Evolutionary conservation across 2,113 vertebrate genomes (phyloP).

Genomic region (Etheostoma cragini): DNA sequence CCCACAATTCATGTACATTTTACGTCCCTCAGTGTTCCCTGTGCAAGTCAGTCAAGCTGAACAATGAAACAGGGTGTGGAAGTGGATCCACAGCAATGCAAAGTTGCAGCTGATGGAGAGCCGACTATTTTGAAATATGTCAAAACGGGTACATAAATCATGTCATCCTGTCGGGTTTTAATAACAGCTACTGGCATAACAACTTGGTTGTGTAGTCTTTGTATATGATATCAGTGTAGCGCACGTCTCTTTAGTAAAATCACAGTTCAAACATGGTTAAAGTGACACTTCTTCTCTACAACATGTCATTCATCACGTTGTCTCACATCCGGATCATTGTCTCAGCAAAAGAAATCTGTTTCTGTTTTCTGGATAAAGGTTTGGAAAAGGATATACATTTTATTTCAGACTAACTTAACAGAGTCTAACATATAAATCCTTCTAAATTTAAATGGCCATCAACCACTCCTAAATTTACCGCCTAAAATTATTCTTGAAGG

Average conservation of each 20-base stretch:
- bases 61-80: conserved; percentile 41
- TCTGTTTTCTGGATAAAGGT: background rate
- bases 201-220: background rate
- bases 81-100: background rate
- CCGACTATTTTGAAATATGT: conserved; percentile 41
- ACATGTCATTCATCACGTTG: background rate
- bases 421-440: background rate
- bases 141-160: conserved; percentile 22
- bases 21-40: background rate
- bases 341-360: background rate
- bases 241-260: background rate
- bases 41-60: conserved; percentile 17
- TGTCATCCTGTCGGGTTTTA: conserved; percentile 23
- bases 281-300: background rate
- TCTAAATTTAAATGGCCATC: background rate
- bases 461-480: background rate
- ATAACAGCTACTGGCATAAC: conserved; percentile 14
- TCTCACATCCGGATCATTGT: background rate
- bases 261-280: background rate
- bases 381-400: background rate
- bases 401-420: background rate
- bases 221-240: background rate
- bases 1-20: conserved; percentile 23
- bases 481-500: background rate
- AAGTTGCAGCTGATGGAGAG: conserved; percentile 14